phyloP scores from a whole-genome alignment of 2,797 vertebrate species.

The Melanotaenia pygmaea region DNA sequence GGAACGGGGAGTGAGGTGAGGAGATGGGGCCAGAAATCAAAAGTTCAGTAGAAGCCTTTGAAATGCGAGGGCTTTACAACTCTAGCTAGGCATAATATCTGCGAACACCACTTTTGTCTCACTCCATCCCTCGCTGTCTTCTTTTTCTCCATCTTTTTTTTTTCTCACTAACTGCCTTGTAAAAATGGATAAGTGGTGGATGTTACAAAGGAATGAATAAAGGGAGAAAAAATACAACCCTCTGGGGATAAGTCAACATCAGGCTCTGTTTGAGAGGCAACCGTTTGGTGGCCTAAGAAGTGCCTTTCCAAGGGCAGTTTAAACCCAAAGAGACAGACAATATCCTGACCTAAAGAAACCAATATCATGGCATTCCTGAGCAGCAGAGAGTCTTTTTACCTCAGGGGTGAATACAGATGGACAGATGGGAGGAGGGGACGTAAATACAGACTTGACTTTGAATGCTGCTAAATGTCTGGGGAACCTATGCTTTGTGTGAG shows the following conservation, averaged over 20 bases:
- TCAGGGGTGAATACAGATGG: constrained; percentile 71
- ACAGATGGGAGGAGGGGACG: constrained; percentile 37
- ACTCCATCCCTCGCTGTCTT: constrained; percentile 20
- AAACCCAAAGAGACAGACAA: constrained; percentile 89
- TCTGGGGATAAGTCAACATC: constrained; percentile 84
- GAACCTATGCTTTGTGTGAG: constrained; percentile 43
- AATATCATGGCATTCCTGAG: constrained; percentile 91
- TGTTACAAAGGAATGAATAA: constrained; percentile 50
- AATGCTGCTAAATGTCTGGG: constrained; percentile 57
- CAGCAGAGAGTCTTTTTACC: constrained; percentile 79
- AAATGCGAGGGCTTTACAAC: constrained; percentile 72
- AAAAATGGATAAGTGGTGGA: constrained; percentile 70
- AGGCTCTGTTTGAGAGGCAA: constrained; percentile 89
- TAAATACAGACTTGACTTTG: constrained; percentile 62
- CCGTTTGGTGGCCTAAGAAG: constrained; percentile 86
- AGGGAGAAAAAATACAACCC: constrained; percentile 55
- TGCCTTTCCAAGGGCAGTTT: constrained; percentile 86
- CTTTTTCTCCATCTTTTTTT: constrained; percentile 16
- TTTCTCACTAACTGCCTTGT: constrained; percentile 41
- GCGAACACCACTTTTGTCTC: constrained; percentile 41
- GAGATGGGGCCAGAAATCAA: constrained; percentile 52
- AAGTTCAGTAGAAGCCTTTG: constrained; percentile 70
- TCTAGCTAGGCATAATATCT: constrained; percentile 69
- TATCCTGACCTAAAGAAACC: constrained; percentile 90
- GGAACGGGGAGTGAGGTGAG: constrained; percentile 44